phyloP scores from a whole-genome alignment of 2,113 vertebrate species.

The Sylvietta virens region DNA sequence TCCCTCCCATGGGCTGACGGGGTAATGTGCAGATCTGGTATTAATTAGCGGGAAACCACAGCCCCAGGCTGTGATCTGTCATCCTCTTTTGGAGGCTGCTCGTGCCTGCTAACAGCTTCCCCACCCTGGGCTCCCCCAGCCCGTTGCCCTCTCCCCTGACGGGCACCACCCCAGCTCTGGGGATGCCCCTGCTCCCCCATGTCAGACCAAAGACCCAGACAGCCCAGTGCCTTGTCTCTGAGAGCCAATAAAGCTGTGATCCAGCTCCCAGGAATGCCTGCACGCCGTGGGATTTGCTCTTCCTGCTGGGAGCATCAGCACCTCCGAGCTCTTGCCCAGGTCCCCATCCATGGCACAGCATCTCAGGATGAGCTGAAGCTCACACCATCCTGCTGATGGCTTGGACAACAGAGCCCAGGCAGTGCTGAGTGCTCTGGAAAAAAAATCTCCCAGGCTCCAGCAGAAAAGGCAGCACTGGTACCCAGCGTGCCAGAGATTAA shows the following conservation, averaged over 20 bases:
- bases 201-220: background rate
- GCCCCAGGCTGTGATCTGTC: constrained; percentile 30
- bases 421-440: background rate
- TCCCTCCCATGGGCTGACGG: constrained; percentile 27
- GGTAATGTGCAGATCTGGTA: constrained; percentile 37
- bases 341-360: background rate
- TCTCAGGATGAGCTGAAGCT: background rate
- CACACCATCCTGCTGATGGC: background rate
- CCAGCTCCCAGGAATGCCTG: background rate
- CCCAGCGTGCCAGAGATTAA: constrained; percentile 30
- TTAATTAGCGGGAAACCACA: constrained; percentile 37
- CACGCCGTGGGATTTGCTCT: background rate
- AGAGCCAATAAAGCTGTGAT: background rate
- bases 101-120: background rate
- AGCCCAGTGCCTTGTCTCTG: background rate
- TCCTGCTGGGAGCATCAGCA: background rate
- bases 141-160: background rate
- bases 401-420: background rate
- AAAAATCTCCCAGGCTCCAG: background rate
- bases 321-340: fast-evolving
- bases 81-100: constrained; percentile 18
- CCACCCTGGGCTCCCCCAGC: background rate
- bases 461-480: background rate
- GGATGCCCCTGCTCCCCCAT: background rate
- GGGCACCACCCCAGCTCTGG: background rate